Base-by-base conservation (phyloP, 2,888 invertebrate species). In the Rhynchonema sp. region DNA sequence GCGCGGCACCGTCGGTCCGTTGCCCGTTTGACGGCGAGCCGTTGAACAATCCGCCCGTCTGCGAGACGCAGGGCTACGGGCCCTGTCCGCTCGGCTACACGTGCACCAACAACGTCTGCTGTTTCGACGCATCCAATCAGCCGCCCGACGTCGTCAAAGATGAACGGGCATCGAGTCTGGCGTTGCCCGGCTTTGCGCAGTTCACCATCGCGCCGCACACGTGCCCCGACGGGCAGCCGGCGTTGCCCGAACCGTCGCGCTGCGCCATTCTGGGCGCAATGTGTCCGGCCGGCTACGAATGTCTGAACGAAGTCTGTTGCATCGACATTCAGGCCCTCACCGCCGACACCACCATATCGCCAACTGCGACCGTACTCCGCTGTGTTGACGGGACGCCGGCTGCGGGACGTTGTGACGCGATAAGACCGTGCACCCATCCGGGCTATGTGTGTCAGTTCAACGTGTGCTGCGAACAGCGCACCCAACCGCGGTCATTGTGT, bases 401-500 rank as follows among this genome's bases (percentile, higher is more conserved):
- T 6, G 20, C 9, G 3, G 49, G 49, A 17, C 9, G 20, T 17
- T 49, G 49, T n/a, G 49, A 49, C n/a, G 9, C 49, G 20, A 20
- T 49, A 13, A 49, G 49, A 13, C n/a, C 49, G n/a, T 49, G 49
- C n/a, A 13, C 49, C n/a, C n/a, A n/a, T 6, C 9, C 49, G 20
- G n/a, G 49, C n/a, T 49, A 49, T 49, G n/a, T 58, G 3, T 68
- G 68, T 57, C 59, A 63, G 6, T 55, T 57, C 9, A 58, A 61
- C 23, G 60, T 60, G 1, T 67, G 67, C 60, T 68, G 68, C 57
- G 60, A 62, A 23, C 59, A 66, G 3, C 54, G 61, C n/a, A 17
- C 38, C 9, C 38, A n/a, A n/a, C n/a, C 38, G 6, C 9, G 9
- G 6, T 38, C 38, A 17, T 13, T 13, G 38, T 49, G 49, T 49